Evolutionary conservation across 2,113 vertebrate species (phyloP).

Genomic region (Saiga tatarica): DNA sequence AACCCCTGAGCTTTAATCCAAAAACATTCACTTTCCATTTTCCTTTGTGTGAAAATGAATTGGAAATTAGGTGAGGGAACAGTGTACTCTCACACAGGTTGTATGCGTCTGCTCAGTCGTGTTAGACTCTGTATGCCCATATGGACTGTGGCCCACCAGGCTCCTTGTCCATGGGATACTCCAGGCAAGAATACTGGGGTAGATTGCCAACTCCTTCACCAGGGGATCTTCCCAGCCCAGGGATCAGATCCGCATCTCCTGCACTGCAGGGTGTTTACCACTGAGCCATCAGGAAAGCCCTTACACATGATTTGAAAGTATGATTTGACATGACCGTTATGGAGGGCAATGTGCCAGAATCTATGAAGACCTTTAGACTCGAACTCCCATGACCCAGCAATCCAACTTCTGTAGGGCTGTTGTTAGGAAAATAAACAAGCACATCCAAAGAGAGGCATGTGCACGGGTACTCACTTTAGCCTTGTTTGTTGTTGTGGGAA

Average conservation of each 20-base stretch:
- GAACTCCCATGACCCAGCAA: too few species aligned
- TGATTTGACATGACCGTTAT: background rate
- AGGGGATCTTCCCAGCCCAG: background rate
- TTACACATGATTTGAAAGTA: background rate
- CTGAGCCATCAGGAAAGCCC: background rate
- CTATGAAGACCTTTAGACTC: background rate
- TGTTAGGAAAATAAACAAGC: background rate
- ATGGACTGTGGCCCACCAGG: background rate
- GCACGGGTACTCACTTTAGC: background rate
- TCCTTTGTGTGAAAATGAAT: background rate
- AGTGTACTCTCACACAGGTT: background rate
- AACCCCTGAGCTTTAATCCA: background rate
- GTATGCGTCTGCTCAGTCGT: background rate
- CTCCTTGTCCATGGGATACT: background rate
- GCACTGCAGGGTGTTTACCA: background rate
- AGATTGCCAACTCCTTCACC: background rate
- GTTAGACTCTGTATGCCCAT: background rate
- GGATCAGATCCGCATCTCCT: background rate
- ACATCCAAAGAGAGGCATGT: background rate
- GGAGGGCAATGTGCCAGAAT: accelerated
- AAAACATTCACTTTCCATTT: background rate
- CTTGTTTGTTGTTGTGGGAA: background rate
- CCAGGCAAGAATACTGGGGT: background rate
- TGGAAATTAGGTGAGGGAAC: background rate
- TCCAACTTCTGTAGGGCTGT: background rate